These are phyloP conservation scores for Tanytarsus gracilentus DNA, from an alignment of 2,888 invertebrate species.

Conservation along the genomic window DNA sequence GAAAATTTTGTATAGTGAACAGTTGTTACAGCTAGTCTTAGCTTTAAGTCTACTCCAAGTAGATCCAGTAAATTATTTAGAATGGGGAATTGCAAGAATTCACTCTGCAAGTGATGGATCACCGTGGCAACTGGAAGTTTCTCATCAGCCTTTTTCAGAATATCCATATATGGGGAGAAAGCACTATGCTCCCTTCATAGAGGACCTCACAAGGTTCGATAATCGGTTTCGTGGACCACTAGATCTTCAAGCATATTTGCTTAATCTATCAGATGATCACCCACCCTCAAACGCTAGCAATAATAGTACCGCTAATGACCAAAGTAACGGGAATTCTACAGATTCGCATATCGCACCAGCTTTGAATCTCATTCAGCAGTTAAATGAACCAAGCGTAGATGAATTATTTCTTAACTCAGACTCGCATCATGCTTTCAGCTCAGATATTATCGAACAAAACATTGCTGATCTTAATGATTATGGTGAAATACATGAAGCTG, in stretches of 20 bases:
- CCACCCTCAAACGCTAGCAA: constrained; percentile 6
- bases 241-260: constrained; percentile 50
- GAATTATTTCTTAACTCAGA: constrained; percentile 42
- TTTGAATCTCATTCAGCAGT: constrained; percentile 30
- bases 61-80: constrained; percentile 56
- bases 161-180: constrained; percentile 42
- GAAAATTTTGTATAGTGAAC: constrained; percentile 74
- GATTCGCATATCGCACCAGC: constrained; percentile 35
- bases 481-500: constrained; percentile 36
- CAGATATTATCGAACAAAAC: constrained; percentile 49
- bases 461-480: constrained; percentile 51
- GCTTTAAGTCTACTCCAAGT: constrained; percentile 70
- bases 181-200: constrained; percentile 43
- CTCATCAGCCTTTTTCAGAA: constrained; percentile 40
- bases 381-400: constrained; percentile 32
- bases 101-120: constrained; percentile 35
- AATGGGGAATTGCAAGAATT: constrained; percentile 45
- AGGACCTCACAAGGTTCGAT: constrained; percentile 47
- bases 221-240: constrained; percentile 50
- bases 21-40: constrained; percentile 70
- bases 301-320: constrained; percentile 7
- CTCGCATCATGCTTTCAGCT: constrained; percentile 35
- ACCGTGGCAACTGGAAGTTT: constrained; percentile 42
- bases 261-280: constrained; percentile 46
- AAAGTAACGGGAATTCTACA: constrained; percentile 13